A percentile compares a stretch with the other conserved stretches of the same genome.
Evolutionary conservation across 2,888 invertebrate species (phyloP).

Genomic region (Cataglyphis cursor): DNA sequence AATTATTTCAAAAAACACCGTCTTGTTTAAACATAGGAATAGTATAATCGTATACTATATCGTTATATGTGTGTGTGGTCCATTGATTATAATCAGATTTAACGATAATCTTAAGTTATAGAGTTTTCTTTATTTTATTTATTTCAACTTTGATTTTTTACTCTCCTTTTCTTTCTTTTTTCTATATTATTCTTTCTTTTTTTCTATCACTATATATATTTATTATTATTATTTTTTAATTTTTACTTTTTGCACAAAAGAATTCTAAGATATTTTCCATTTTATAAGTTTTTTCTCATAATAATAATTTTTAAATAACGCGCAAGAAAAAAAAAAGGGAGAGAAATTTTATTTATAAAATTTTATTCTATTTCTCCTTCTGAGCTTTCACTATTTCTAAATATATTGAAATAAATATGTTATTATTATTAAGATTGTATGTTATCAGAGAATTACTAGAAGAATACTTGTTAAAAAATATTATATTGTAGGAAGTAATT

Average conservation of each 20-base stretch:
- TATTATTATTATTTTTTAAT: neutral
- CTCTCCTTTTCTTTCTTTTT: no score
- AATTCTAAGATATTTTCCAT: neutral
- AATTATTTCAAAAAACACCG: slow-evolving; percentile 25
- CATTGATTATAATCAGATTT: neutral
- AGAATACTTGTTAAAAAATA: neutral
- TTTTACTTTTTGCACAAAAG: neutral
- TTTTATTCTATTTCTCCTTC: neutral
- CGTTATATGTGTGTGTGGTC: neutral
- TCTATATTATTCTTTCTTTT: neutral
- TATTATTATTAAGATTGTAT: neutral
- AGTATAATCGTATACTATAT: neutral
- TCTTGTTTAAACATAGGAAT: slow-evolving; percentile 7
- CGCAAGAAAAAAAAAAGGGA: neutral
- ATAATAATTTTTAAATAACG: slow-evolving; percentile 23
- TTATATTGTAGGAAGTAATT: neutral
- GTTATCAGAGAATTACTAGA: neutral
- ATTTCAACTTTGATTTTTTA: neutral
- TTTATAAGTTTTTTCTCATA: neutral
- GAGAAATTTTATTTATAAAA: neutral
- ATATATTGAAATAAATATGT: neutral
- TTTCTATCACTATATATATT: no score
- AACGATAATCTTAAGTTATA: neutral
- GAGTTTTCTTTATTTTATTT: neutral
- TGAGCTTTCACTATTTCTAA: neutral